phyloP scores from a whole-genome alignment of 2,113 vertebrate species.

The Solea solea region DNA sequence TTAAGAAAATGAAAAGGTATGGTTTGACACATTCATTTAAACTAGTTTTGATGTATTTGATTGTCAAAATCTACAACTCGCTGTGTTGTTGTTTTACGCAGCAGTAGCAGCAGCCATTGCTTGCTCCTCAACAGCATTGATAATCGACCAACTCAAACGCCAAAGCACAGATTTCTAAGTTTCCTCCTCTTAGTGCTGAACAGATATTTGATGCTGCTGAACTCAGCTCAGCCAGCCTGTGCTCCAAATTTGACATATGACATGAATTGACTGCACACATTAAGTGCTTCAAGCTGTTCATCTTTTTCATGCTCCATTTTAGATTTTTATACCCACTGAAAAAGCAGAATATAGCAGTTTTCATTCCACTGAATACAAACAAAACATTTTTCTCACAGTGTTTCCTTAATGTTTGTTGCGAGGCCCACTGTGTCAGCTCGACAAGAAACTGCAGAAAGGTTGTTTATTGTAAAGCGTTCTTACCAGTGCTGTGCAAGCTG shows the following conservation, averaged over 20 bases:
- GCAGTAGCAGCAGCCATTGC: neutral
- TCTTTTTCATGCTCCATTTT: conserved; percentile 11
- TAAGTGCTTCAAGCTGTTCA: conserved; percentile 16
- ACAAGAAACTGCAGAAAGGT: conserved; percentile 12
- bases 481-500: neutral
- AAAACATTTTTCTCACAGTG: neutral
- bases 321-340: conserved; percentile 5
- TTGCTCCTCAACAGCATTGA: neutral
- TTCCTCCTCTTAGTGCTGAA: conserved; percentile 14
- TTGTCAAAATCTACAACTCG: neutral
- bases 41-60: neutral
- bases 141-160: neutral
- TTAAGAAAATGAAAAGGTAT: neutral
- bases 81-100: neutral
- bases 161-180: neutral
- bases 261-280: neutral
- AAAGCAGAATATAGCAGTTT: conserved; percentile 15
- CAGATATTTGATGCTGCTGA: conserved; percentile 9
- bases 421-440: conserved; percentile 2
- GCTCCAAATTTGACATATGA: conserved; percentile 25
- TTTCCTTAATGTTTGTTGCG: neutral
- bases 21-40: neutral
- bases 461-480: conserved; percentile 17
- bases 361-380: neutral
- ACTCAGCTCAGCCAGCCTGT: conserved; percentile 18